Conservation (phyloP, 2,113 vertebrate genomes). For the Arothron firmamentum region DNA sequence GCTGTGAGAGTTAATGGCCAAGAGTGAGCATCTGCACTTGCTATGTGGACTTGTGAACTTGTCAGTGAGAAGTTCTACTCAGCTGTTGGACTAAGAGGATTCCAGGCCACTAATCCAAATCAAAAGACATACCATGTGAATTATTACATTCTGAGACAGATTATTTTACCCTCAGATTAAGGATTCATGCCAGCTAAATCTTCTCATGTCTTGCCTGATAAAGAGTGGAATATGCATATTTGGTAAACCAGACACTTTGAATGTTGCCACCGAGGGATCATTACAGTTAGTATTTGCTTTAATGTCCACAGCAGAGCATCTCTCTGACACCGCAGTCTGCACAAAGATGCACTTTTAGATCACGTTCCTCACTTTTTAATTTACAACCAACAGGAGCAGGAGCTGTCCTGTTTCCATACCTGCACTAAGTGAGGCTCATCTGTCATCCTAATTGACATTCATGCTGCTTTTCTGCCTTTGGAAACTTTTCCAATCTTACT, state of each 20-base stretch:
- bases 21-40: slow-evolving; percentile 35
- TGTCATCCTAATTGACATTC: no score
- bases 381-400: background rate
- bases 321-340: no score
- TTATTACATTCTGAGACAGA: slow-evolving; percentile 84
- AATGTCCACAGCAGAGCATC: slow-evolving; percentile 17
- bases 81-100: slow-evolving; percentile 78
- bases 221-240: slow-evolving; percentile 40
- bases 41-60: slow-evolving; percentile 66
- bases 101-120: slow-evolving; percentile 78
- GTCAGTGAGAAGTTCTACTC: slow-evolving; percentile 75
- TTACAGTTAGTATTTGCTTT: slow-evolving; percentile 6
- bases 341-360: background rate
- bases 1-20: slow-evolving; percentile 52
- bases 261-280: slow-evolving; percentile 13
- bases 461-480: slow-evolving; percentile 15
- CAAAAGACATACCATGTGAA: slow-evolving; percentile 83
- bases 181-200: slow-evolving; percentile 55
- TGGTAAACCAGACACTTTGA: slow-evolving; percentile 21
- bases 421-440: no score
- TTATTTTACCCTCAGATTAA: slow-evolving; percentile 75
- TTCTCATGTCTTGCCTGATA: slow-evolving; percentile 58
- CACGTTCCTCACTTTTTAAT: background rate
- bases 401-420: no score
- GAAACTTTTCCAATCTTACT: slow-evolving; percentile 17